Conservation (phyloP, 2,797 vertebrate species). For the Heteromormyrus szaboi region DNA sequence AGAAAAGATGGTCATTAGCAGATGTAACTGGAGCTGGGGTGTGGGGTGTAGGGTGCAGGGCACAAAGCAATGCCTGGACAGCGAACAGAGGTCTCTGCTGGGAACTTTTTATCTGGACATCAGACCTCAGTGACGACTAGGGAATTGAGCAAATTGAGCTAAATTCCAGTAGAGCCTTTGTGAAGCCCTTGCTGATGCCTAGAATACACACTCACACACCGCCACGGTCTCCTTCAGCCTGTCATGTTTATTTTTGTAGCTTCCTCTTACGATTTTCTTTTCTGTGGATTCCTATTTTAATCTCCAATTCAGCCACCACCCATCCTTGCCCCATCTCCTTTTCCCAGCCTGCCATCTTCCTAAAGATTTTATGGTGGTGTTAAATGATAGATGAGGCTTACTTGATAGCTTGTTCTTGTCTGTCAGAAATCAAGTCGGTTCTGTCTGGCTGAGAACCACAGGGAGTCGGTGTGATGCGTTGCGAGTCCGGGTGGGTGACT, state of each 20-base stretch:
- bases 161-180: background rate
- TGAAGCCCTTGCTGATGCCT: background rate
- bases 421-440: constrained; percentile 39
- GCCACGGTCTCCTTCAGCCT: constrained; percentile 21
- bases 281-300: constrained; percentile 18
- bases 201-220: background rate
- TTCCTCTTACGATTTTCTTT: constrained; percentile 10
- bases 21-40: background rate
- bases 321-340: constrained; percentile 10
- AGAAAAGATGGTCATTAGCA: background rate
- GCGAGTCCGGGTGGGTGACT: constrained; percentile 20
- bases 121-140: background rate
- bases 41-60: background rate
- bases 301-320: background rate
- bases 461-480: constrained; percentile 26
- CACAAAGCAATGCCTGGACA: background rate
- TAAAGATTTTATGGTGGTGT: constrained; percentile 48
- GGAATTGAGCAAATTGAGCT: background rate
- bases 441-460: constrained; percentile 30
- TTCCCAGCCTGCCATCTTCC: constrained; percentile 31
- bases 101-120: background rate
- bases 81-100: background rate
- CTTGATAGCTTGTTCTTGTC: constrained; percentile 48
- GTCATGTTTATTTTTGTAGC: constrained; percentile 21
- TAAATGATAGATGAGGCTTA: constrained; percentile 60